Evolutionary conservation across 2,888 invertebrate genomes (phyloP), one percentile per base, ranked within the genome.

Genomic region (Epinotia nisella): DNA sequence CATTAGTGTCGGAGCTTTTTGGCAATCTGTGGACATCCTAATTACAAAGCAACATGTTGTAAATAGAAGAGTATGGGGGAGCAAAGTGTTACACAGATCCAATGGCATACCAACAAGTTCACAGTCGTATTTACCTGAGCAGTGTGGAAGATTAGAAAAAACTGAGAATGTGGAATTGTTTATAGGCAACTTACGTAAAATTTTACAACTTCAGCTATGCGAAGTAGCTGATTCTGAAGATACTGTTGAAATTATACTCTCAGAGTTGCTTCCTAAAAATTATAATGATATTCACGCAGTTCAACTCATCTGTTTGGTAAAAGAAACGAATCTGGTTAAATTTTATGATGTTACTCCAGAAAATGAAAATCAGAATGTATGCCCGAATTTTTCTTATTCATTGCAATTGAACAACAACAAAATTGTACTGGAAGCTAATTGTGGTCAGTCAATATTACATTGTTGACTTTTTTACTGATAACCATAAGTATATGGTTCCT

Each of bases 21-120:
- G 96, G 96, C 90, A 94, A 74, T 93, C 95, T 1, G 86, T 96
- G 67, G 84, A 90, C 66, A 94, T 97, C 76, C 95, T 96, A 83
- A 85, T 96, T 73, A 92, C 89, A 70, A 96, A 96, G 85, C 96
- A 96, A 66, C 96, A 97, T 84, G 94, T 96, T 71, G 89, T 96
- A 7, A 97, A 97, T 87, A 95, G 96, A 80, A 95, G 96, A 84
- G 89, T 97, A 82, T 95, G 95, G 85, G 95, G 95, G 17, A 83
- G 83, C 66, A 94, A 89, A 81, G 76, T 85, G 71, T 83, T 89
- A 80, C 79, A 78, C 68, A 83, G 77, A 76, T 71, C 71, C 58
- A 51, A 41, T 61, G 84, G 79, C 71, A 79, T 75, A 68, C 72
- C 80, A 60, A 55, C 69, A n/a, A 19, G 15, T 53, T 15, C 73